Evolutionary conservation across 2,797 vertebrate genomes (phyloP).

Genomic region (Malurus leucopterus): DNA sequence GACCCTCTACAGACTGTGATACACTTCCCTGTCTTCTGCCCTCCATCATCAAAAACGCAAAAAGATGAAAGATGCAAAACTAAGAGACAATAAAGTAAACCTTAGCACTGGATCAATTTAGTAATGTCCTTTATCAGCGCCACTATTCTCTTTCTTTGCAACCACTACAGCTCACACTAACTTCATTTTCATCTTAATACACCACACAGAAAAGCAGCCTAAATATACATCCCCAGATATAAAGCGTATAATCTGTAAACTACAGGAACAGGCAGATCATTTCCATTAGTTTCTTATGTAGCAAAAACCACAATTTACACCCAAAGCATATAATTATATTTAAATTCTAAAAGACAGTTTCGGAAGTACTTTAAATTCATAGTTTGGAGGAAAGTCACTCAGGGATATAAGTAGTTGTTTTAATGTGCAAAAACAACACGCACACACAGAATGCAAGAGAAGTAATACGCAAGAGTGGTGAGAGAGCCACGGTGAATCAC

Average conservation of each 20-base stretch:
- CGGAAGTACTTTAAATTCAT: constrained; percentile 70
- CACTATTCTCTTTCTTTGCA: constrained; percentile 49
- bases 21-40: neutral
- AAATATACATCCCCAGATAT: constrained; percentile 62
- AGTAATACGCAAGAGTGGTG: neutral
- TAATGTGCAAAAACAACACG: constrained; percentile 29
- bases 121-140: constrained; percentile 38
- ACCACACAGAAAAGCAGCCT: constrained; percentile 56
- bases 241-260: constrained; percentile 70
- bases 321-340: constrained; percentile 72
- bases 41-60: constrained; percentile 9
- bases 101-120: constrained; percentile 20
- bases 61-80: constrained; percentile 40
- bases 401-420: constrained; percentile 31
- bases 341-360: constrained; percentile 69
- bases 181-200: constrained; percentile 68
- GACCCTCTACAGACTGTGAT: neutral
- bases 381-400: constrained; percentile 58
- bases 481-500: neutral
- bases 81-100: constrained; percentile 57
- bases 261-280: constrained; percentile 67
- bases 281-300: constrained; percentile 69
- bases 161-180: constrained; percentile 41
- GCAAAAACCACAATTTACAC: constrained; percentile 69
- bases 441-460: neutral